Evolutionary conservation across 2,113 vertebrate species (phyloP).

Genomic region (Thunnus maccoyii): DNA sequence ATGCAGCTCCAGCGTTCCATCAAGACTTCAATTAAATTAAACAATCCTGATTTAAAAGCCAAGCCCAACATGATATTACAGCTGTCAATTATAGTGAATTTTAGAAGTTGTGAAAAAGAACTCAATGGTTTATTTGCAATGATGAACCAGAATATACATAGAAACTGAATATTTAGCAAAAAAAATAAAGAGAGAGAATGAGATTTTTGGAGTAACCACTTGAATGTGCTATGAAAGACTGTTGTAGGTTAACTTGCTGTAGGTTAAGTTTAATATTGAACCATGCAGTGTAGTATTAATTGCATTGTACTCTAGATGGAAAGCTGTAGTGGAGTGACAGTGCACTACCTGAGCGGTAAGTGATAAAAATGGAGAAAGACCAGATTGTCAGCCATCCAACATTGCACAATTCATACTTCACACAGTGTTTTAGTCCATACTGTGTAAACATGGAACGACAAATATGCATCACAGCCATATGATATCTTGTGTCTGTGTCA

Average conservation of each 20-base stretch:
- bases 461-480: background rate
- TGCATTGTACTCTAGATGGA: background rate
- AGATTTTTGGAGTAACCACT: no score
- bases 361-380: background rate
- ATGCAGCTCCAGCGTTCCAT: no score
- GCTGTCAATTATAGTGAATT: no score
- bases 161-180: background rate
- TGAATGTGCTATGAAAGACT: background rate
- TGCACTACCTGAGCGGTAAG: background rate
- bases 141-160: no score
- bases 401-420: background rate
- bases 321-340: background rate
- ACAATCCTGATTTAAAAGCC: background rate
- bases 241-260: background rate
- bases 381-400: background rate
- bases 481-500: slow-evolving; percentile 13
- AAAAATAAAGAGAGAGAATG: no score
- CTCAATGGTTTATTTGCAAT: no score
- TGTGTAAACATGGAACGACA: background rate
- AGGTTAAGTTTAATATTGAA: no score
- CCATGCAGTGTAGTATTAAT: background rate
- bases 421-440: no score
- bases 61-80: no score
- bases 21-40: background rate
- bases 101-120: no score